Conservation (phyloP, 2,888 invertebrate genomes). For the Caenorhabditis sp. region DNA sequence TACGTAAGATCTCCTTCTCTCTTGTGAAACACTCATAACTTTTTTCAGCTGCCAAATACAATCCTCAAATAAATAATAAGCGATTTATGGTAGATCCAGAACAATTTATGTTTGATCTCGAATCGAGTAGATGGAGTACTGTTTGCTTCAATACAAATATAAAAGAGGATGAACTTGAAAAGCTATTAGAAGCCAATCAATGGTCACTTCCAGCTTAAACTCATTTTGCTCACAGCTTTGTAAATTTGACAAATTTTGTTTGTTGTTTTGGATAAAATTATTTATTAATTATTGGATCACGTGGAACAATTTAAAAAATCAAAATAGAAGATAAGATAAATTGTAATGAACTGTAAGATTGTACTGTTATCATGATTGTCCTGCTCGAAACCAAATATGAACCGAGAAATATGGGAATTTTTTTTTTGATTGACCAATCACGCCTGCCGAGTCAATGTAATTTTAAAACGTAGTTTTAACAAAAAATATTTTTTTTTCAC, state of each 20-base stretch:
- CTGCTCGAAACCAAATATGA: not conserved
- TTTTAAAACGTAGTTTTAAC: too few species aligned
- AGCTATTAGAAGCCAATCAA: slow-evolving; percentile 13
- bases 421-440: too few species aligned
- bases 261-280: too few species aligned
- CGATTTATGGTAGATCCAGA: slow-evolving; percentile 34
- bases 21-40: not conserved
- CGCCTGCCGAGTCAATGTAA: too few species aligned
- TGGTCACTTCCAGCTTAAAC: slow-evolving; percentile 11
- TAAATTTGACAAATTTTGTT: not conserved
- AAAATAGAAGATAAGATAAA: too few species aligned
- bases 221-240: not conserved
- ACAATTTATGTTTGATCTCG: slow-evolving; percentile 33
- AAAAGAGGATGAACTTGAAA: slow-evolving; percentile 21
- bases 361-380: too few species aligned
- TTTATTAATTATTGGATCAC: too few species aligned
- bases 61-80: slow-evolving; percentile 35
- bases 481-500: not conserved
- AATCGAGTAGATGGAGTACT: slow-evolving; percentile 33
- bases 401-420: too few species aligned
- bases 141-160: slow-evolving; percentile 24
- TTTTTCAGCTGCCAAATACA: slow-evolving; percentile 23
- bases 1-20: slow-evolving; percentile 11
- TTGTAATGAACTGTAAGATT: too few species aligned
- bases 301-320: too few species aligned